Conservation (phyloP, 2,113 vertebrate species). For the Pollimyrus isidori region DNA sequence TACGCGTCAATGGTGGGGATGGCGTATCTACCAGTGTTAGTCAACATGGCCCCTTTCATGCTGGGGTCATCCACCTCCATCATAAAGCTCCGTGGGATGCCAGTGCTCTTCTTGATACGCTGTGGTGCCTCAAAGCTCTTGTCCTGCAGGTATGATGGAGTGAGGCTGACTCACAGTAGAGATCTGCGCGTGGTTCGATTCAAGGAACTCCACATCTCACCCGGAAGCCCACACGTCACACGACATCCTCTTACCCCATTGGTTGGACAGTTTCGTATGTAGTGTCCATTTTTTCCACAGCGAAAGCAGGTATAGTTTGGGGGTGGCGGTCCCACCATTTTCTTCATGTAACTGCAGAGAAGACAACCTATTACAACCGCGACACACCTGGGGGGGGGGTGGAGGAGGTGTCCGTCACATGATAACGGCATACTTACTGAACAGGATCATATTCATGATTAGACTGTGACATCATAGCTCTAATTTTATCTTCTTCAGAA, state of each 20-base stretch:
- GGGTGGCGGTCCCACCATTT: conserved; percentile 71
- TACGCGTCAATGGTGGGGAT: conserved; percentile 93
- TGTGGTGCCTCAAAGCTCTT: conserved; percentile 79
- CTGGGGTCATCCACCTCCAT: conserved; percentile 91
- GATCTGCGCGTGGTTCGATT: background rate
- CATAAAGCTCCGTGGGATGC: conserved; percentile 96
- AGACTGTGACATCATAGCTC: conserved; percentile 90
- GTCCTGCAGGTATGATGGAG: conserved; percentile 61
- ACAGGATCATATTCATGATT: conserved; percentile 86
- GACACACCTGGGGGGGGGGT: background rate
- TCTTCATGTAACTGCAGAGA: conserved; percentile 78
- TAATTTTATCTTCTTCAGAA: conserved; percentile 97
- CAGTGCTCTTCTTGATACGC: conserved; percentile 92
- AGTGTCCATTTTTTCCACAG: conserved; percentile 88
- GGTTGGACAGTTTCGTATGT: conserved; percentile 89
- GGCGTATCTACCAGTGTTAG: conserved; percentile 87
- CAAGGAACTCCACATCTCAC: background rate
- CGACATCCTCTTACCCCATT: conserved; percentile 70
- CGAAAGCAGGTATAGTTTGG: conserved; percentile 89
- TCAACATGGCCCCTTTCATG: conserved; percentile 93
- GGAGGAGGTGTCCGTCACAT: background rate
- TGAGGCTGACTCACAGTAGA: background rate
- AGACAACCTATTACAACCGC: background rate
- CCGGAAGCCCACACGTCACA: background rate
- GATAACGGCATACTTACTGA: conserved; percentile 70